Evolutionary conservation across 2,113 vertebrate genomes (phyloP), one percentile per base, ranked within the genome.

Genomic region (Gallinago undulata): DNA sequence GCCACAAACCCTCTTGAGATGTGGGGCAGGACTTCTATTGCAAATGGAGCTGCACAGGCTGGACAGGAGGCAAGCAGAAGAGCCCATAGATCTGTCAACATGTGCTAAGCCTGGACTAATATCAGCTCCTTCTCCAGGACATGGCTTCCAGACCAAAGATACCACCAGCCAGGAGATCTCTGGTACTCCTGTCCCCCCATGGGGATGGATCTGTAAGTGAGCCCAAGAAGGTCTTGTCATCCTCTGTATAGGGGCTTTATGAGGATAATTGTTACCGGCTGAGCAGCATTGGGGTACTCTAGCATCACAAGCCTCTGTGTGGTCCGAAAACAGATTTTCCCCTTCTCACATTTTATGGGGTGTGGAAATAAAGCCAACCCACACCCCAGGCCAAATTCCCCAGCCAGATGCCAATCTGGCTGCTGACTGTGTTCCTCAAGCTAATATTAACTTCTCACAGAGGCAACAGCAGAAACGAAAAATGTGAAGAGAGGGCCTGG

Each of bases 281-380:
- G 10, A 74, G 73, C 0, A 0, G 63, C 0, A 0, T 1, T 37
- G 77, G 41, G 63, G 33, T 35, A 7, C 31, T 56, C 30, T 11
- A 84, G 27, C 28, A 35, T 60, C 60, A 64, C 0, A 0, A 82
- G 51, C 48, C 69, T 85, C 57, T 62, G 82, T 87, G 81, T 94
- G 60, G 77, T 81, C 92, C 0, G 0, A 84, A 77, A 84, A 8
- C 77, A 94, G 90, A 59, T 93, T 89, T 92, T 93, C 51, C 74
- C 69, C 69, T 90, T 92, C 84, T 94, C 51, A 51, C 60, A 10
- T 87, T 84, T 92, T 94, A 84, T 53, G 16, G 81, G 93, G 51
- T 73, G 69, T 94, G 53, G 77, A 95, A 92, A 89, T 73, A 73
- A 82, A 96, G 81, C 82, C 66, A 91, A 76, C 11, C 27, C n/a